Base-by-base conservation (phyloP, 2,797 vertebrate species). In the Myotis planiceps region DNA sequence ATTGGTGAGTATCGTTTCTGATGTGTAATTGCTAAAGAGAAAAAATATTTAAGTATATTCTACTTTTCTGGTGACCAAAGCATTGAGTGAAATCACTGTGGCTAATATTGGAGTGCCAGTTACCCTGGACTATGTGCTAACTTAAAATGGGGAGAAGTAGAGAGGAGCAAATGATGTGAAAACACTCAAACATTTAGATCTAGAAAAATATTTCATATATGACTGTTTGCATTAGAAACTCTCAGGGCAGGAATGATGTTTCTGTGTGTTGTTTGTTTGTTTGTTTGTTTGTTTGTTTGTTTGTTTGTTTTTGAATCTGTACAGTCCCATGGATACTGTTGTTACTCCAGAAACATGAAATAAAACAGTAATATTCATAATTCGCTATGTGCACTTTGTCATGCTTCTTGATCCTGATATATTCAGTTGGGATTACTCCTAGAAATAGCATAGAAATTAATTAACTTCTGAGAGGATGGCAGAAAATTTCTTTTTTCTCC, bases 321-420 rank as follows among this genome's bases (percentile, higher is more conserved):
- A 51, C 32, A 94, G 72, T 65, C 37, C 88, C 34, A 45, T 65
- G 53, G 63, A 88, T 79, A 80, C 72, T 69, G 1, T 29, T 83
- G 55, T 60, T 88, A n/a, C 21, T 90, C 58, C 23, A 90, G 72
- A 88, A 63, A 71, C 81, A 92, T 93, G 47, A 97, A 94, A 92
- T 89, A 80, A 92, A 94, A 90, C 71, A 65, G 45, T 63, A 93
- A 90, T 92, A 96, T 83, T 88, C 92, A 84, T 39, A 80, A 76
- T 53, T 76, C 74, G 13, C 75, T 66, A 21, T 87, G 37, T 78
- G 81, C 23, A 85, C 78, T 90, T 96, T 89, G 39, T 92, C 85
- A 94, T 94, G 89, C 13, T 32, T 93, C 87, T 76, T 21, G 60
- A 94, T 69, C 93, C 15, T n/a, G 55, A 89, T 71, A 39, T 10